Conservation (phyloP, 2,888 invertebrate species). For the Tiliacea aurago region DNA sequence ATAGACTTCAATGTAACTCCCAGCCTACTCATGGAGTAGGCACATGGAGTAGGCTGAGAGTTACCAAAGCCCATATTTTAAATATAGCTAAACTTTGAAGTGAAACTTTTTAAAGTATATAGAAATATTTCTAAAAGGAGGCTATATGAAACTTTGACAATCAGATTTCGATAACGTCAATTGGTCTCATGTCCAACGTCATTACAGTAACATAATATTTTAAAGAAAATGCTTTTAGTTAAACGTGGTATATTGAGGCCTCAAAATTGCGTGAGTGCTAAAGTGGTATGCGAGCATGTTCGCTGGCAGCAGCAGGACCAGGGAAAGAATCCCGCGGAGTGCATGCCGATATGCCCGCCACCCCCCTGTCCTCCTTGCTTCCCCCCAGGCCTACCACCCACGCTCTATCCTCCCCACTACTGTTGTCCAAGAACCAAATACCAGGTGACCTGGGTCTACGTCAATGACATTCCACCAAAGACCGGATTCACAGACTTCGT, state of each 20-base stretch:
- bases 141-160: slow-evolving; percentile 9
- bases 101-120: neutral
- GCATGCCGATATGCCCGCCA: slow-evolving; percentile 13
- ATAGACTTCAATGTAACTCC: slow-evolving; percentile 17
- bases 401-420: slow-evolving; percentile 73
- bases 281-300: slow-evolving; percentile 34
- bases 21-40: neutral
- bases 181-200: neutral
- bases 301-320: slow-evolving; percentile 35
- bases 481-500: slow-evolving; percentile 92
- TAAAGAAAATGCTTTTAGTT: slow-evolving; percentile 41
- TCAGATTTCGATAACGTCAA: slow-evolving; percentile 28
- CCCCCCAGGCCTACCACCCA: slow-evolving; percentile 41
- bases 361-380: slow-evolving; percentile 47
- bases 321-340: neutral
- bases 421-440: slow-evolving; percentile 79
- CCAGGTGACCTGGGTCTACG: slow-evolving; percentile 86
- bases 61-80: neutral
- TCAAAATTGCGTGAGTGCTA: slow-evolving; percentile 23
- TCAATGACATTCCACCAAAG: slow-evolving; percentile 91
- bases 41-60: too few species aligned
- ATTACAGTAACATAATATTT: neutral
- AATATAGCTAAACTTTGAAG: slow-evolving; percentile 1
- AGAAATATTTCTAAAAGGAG: slow-evolving; percentile 1
- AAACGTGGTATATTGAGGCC: slow-evolving; percentile 32